phyloP scores from a whole-genome alignment of 2,797 vertebrate genomes.

The Benthosema pterotum region DNA sequence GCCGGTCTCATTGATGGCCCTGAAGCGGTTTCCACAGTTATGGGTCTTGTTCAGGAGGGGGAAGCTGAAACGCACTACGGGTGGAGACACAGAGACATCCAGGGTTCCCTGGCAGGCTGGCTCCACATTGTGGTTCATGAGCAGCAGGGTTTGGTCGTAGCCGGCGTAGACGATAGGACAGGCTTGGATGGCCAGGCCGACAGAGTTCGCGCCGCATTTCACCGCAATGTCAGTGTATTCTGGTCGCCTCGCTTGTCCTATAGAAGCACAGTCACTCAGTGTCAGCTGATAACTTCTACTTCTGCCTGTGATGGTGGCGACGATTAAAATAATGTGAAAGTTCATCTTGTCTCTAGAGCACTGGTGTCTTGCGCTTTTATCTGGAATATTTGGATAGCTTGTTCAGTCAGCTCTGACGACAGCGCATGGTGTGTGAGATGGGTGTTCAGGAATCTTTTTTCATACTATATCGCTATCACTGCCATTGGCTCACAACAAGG shows the following conservation, averaged over 20 bases:
- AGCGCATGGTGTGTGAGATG: conserved; percentile 23
- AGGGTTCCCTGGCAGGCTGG: conserved; percentile 56
- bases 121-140: conserved; percentile 57
- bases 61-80: conserved; percentile 63
- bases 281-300: conserved; percentile 61
- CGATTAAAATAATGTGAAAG: conserved; percentile 51
- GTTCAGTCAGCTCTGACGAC: conserved; percentile 24
- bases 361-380: conserved; percentile 12
- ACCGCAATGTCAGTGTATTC: conserved; percentile 73
- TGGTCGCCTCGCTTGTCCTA: conserved; percentile 55
- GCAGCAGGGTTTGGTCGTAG: conserved; percentile 67
- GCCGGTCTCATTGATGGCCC: conserved; percentile 48
- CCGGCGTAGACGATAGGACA: conserved; percentile 69
- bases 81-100: conserved; percentile 49
- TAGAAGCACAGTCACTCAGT: conserved; percentile 38
- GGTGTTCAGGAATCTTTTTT: conserved; percentile 62
- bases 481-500: conserved; percentile 76
- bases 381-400: conserved; percentile 1
- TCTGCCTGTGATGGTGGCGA: conserved; percentile 57
- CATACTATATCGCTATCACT: conserved; percentile 50
- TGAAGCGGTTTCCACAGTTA: conserved; percentile 64
- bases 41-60: conserved; percentile 70
- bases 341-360: conserved; percentile 58
- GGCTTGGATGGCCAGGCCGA: conserved; percentile 61
- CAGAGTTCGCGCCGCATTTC: conserved; percentile 73